Evolutionary conservation across 1,140 invertebrate species (phyloP), one percentile per base, ranked within the genome.

Genomic region (Plodia interpunctella): DNA sequence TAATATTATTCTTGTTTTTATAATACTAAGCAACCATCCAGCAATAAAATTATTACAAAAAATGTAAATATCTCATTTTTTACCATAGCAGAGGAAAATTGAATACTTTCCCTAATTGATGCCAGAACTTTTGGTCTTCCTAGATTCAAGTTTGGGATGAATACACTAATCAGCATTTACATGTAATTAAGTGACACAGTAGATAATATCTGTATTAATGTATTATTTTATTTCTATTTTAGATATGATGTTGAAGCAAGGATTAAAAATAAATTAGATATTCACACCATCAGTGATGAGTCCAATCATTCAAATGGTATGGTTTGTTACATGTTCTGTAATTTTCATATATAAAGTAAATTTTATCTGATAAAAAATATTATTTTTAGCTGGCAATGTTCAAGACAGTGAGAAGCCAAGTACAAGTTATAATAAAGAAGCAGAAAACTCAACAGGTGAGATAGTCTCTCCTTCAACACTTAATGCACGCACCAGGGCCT

Each of bases 361-460:
- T 6, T 51, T 44, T 56, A 59, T 55, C 56, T 59, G 5, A 55
- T 6, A 44, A 57, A 35, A 49, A 50, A 20, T 52, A 35, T 59
- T 55, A 63, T 68, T 72, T 78, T 63, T 69, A 78, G 74, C 55
- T 63, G 61, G 62, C 56, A 68, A 25, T 25, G 21, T 62, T 20
- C 57, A 61, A 58, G 58, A 70, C 56, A 70, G 62, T 56, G 66
- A 70, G 20, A 51, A 69, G 44, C 66, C 69, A 25, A 65, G 55
- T 50, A 71, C 68, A 56, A 74, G 57, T 59, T 72, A 66, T 53
- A 55, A 63, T 30, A 68, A 70, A 62, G 66, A 72, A 66, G 65
- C 44, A 57, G 73, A 66, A 49, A 62, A 68, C 59, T 44, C 30
- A 44, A 44, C 79, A 85, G 83, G 77, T 87, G 83, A 86, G 80